Evolutionary conservation across 2,797 vertebrate species (phyloP).

Genomic region (Arctocebus calabarensis): DNA sequence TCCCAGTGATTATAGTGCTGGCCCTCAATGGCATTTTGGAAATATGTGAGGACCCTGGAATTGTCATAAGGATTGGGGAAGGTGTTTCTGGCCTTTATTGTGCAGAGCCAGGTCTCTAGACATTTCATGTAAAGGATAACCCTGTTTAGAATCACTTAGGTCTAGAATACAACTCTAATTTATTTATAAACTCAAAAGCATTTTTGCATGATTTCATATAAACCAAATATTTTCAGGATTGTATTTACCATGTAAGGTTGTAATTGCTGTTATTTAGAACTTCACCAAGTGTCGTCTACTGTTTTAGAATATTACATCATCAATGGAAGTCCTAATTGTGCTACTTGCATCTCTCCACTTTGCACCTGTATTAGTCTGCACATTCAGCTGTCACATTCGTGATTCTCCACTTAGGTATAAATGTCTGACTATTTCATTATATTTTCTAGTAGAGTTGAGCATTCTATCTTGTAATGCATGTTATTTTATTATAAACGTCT

Average conservation of each 20-base stretch:
- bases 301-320: not conserved
- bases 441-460: not conserved
- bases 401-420: not conserved
- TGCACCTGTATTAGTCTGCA: not conserved
- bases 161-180: not conserved
- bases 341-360: not conserved
- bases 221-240: not conserved
- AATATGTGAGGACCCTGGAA: not conserved
- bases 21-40: not conserved
- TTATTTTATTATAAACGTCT: constrained; percentile 29
- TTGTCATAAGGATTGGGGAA: not conserved
- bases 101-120: not conserved
- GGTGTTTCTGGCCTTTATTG: not conserved
- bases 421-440: not conserved
- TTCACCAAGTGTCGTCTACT: not conserved
- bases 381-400: not conserved
- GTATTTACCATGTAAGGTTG: not conserved
- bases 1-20: not conserved
- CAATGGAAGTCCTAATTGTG: not conserved
- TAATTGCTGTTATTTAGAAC: not conserved
- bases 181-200: constrained; percentile 21
- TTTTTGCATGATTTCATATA: constrained; percentile 36
- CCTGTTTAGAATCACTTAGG: not conserved
- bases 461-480: not conserved
- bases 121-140: not conserved